A percentile compares a stretch with the other conserved stretches of the same genome.
Evolutionary conservation across 1,140 invertebrate genomes (phyloP).

Genomic region (Drosophila fuyamai): DNA sequence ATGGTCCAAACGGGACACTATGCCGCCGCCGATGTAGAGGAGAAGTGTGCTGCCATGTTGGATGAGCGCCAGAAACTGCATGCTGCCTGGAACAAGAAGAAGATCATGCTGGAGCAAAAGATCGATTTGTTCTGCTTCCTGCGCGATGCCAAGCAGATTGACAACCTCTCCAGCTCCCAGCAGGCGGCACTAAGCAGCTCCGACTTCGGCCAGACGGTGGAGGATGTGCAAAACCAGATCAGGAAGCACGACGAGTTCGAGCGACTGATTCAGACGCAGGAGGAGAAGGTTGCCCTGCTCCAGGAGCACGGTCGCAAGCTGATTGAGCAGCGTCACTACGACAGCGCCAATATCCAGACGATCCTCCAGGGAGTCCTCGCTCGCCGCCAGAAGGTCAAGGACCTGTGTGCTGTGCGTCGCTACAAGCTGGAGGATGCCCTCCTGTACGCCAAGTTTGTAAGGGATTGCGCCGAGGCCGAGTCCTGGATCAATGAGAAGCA

Average conservation of each 20-base stretch:
- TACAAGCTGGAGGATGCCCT: conserved; percentile 91
- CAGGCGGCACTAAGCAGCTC: conserved; percentile 90
- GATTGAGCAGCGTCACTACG: conserved; percentile 96
- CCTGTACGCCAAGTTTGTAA: conserved; percentile 94
- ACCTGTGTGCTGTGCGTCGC: conserved; percentile 87
- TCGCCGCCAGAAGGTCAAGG: conserved; percentile 89
- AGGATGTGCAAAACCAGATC: conserved; percentile 93
- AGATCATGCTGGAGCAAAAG: conserved; percentile 96
- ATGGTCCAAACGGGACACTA: conserved; percentile 96
- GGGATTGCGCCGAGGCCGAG: conserved; percentile 95
- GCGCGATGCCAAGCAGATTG: conserved; percentile 96
- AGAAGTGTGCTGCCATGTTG: conserved; percentile 91
- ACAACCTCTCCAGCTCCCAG: conserved; percentile 94
- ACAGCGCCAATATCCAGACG: conserved; percentile 92
- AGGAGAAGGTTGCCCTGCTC: conserved; percentile 93
- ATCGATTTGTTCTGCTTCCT: conserved; percentile 98
- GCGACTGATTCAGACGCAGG: conserved; percentile 91
- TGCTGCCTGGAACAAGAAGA: conserved; percentile 94
- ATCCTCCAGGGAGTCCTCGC: conserved; percentile 90
- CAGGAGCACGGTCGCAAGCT: conserved; percentile 95
- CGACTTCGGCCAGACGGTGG: conserved; percentile 89
- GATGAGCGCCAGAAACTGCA: conserved; percentile 92
- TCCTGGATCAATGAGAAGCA: conserved; percentile 97
- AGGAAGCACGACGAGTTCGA: conserved; percentile 97
- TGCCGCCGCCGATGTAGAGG: conserved; percentile 91